Percentiles rank a stretch among this genome's conserved stretches.
Evolutionary conservation across 2,888 invertebrate genomes (phyloP).

Genomic region (Drosophila nigricruria): DNA sequence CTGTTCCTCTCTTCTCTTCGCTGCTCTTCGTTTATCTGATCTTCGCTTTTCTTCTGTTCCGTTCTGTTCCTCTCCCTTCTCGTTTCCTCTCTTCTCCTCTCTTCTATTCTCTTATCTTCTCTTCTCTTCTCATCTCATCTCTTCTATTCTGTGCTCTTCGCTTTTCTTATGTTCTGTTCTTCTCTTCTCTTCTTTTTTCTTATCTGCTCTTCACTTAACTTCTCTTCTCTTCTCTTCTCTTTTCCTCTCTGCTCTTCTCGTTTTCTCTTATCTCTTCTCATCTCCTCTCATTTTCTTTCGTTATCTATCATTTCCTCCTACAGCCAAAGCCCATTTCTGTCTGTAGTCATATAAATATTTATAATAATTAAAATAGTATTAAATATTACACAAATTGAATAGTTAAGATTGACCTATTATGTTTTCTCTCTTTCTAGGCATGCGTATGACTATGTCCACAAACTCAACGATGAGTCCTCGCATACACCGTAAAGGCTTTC

Average conservation of each 20-base stretch:
- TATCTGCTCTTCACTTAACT: not conserved
- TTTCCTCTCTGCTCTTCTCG: not conserved
- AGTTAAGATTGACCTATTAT: not conserved
- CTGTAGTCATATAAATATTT: not conserved
- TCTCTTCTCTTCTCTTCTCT: not conserved
- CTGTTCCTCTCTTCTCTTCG: no score
- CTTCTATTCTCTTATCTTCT: not conserved
- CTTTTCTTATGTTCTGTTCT: not conserved
- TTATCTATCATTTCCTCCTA: not conserved
- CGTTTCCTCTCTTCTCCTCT: not conserved
- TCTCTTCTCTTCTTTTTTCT: no score
- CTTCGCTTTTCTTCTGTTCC: no score
- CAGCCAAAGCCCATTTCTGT: not conserved
- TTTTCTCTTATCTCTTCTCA: not conserved
- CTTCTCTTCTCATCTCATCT: not conserved
- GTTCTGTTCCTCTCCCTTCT: no score
- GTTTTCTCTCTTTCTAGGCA: slow-evolving; percentile 85
- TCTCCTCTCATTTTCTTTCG: not conserved
- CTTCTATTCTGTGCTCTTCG: not conserved
- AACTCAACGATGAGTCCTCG: slow-evolving; percentile 89
- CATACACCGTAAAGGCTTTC: slow-evolving; percentile 89
- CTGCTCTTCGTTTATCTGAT: no score
- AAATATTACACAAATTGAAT: not conserved
- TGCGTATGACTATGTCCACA: slow-evolving; percentile 91
- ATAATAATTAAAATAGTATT: not conserved